Conservation (phyloP, 1,140 invertebrate species). For the Plectrocnemia conspersa region DNA sequence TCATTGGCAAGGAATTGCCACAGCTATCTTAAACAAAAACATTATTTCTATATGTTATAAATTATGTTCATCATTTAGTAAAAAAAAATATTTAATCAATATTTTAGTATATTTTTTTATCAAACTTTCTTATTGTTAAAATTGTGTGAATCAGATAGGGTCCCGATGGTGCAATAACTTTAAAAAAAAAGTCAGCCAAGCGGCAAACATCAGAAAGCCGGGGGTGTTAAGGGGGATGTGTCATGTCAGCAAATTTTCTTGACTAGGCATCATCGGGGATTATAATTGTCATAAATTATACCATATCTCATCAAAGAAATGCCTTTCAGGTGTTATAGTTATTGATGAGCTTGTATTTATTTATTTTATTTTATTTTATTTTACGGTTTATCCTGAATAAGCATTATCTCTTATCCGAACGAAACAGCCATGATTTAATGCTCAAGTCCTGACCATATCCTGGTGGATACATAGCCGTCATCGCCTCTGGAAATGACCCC, state of each 20-base stretch:
- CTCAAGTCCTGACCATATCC: conserved; percentile 13
- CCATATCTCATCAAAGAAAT: background rate
- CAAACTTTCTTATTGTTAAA: too few species aligned
- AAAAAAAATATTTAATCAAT: too few species aligned
- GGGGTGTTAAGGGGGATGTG: conserved; percentile 29
- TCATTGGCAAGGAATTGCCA: too few species aligned
- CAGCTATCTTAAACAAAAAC: too few species aligned
- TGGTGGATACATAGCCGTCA: conserved; percentile 32
- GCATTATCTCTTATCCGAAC: conserved; percentile 19
- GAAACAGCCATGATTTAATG: conserved; percentile 32
- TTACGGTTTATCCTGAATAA: conserved; percentile 6
- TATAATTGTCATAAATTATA: conserved; percentile 33
- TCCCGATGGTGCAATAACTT: conserved; percentile 27
- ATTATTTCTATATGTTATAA: too few species aligned
- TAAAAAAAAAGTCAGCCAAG: conserved; percentile 32
- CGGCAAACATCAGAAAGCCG: conserved; percentile 32
- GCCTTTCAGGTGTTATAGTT: background rate
- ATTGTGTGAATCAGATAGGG: too few species aligned
- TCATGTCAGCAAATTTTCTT: conserved; percentile 31
- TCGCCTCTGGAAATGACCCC: conserved; percentile 34
- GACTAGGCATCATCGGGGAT: conserved; percentile 29
- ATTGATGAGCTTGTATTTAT: background rate
- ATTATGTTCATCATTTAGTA: too few species aligned
- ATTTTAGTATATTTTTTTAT: too few species aligned
- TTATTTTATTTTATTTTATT: conserved; percentile 8